Evolutionary conservation across 1,140 invertebrate genomes (phyloP).

Genomic region (Microplitis demolitor): DNA sequence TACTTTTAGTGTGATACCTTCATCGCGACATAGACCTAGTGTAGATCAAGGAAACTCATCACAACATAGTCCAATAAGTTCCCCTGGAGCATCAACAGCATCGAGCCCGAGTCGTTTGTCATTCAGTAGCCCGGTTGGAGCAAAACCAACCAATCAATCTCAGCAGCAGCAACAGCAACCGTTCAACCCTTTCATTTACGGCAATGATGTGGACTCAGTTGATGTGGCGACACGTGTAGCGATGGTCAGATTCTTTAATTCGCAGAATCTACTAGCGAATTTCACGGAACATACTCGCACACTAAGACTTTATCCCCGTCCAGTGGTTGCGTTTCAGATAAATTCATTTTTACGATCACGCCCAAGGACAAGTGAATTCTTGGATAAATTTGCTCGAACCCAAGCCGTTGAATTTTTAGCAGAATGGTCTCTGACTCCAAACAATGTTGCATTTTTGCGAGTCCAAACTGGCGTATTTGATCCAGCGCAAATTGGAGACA

Average conservation of each 20-base stretch:
- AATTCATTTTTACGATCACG: conserved; percentile 94
- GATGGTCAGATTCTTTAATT: conserved; percentile 99
- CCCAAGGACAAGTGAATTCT: conserved; percentile 83
- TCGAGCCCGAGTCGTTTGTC: conserved; percentile 52
- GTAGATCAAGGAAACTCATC: conserved; percentile 35
- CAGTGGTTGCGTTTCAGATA: conserved; percentile 98
- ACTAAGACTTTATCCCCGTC: conserved; percentile 92
- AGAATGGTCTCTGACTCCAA: conserved; percentile 96
- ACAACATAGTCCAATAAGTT: conserved; percentile 40
- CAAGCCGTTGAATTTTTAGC: conserved; percentile 98
- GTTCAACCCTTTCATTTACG: conserved; percentile 90
- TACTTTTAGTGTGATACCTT: conserved; percentile 44
- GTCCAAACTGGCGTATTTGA: conserved; percentile 97
- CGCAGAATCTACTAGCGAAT: conserved; percentile 94
- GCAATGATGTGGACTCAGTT: conserved; percentile 96
- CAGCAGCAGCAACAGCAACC: conserved; percentile 26
- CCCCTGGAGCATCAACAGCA: conserved; percentile 40
- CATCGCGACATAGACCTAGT: conserved; percentile 48
- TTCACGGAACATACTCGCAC: conserved; percentile 98
- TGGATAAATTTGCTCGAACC: conserved; percentile 88
- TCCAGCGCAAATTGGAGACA: conserved; percentile 94
- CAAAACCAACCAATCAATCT: conserved; percentile 46
- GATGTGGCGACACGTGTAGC: conserved; percentile 98
- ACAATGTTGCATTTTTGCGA: conserved; percentile 94
- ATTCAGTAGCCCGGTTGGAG: conserved; percentile 34